Evolutionary conservation across 2,888 invertebrate species (phyloP).

Genomic region (Nymphalis urticae): DNA sequence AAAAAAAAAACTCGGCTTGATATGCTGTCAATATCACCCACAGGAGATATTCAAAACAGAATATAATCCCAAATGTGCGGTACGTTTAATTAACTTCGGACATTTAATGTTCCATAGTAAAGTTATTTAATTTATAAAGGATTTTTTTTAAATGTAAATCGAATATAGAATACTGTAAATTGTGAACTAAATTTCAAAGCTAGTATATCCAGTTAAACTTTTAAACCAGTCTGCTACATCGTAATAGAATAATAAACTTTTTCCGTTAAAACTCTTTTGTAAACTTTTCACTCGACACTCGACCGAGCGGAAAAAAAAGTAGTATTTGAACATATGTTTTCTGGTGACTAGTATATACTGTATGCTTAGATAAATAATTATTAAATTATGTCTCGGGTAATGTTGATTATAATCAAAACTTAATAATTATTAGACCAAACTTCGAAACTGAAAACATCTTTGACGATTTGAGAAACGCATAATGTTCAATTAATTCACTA

Average conservation of each 20-base stretch:
- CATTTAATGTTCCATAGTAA: background rate
- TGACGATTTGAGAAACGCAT: too few relatives aligned
- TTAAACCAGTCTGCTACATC: conserved; percentile 34
- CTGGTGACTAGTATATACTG: background rate
- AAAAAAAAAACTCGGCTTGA: too few relatives aligned
- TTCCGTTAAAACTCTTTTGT: conserved; percentile 36
- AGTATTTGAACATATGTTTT: background rate
- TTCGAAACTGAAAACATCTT: too few relatives aligned
- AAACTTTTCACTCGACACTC: conserved; percentile 35
- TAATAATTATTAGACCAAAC: too few relatives aligned
- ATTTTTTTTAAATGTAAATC: background rate
- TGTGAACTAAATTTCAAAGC: conserved; percentile 28
- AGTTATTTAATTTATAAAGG: background rate
- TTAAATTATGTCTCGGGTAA: background rate
- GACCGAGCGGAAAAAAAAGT: conserved; percentile 16
- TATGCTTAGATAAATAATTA: background rate
- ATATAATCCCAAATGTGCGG: too few relatives aligned
- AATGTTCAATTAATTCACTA: too few relatives aligned
- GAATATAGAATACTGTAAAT: conserved; percentile 13
- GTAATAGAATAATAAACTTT: conserved; percentile 40
- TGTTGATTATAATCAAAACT: too few relatives aligned
- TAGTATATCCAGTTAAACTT: conserved; percentile 33
- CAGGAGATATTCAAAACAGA: too few relatives aligned
- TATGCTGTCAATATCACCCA: too few relatives aligned
- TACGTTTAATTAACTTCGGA: too few relatives aligned